Percentiles rank a stretch among this genome's conserved stretches.
Conservation (phyloP, 2,888 invertebrate species). For the Leptinotarsa juncta region DNA sequence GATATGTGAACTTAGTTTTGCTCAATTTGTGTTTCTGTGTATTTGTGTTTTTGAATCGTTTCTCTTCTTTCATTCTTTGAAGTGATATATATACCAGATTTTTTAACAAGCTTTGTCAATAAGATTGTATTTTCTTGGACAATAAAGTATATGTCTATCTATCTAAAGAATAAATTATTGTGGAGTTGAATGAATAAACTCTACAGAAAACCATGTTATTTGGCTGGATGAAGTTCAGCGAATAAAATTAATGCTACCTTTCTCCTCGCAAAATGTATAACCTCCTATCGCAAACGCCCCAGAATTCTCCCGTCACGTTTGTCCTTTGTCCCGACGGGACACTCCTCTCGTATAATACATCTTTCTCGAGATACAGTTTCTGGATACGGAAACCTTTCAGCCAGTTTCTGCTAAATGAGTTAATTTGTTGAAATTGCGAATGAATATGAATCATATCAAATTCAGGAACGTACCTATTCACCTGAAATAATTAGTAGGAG, state of each 20-base stretch:
- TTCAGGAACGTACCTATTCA: not conserved
- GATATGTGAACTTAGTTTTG: too few species aligned
- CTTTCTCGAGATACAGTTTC: not conserved
- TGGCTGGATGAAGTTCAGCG: not conserved
- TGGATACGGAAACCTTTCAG: not conserved
- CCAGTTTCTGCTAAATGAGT: not conserved
- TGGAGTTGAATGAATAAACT: not conserved
- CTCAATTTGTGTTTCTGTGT: too few species aligned
- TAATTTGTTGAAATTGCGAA: not conserved
- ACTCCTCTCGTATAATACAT: not conserved
- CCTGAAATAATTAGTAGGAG: too few species aligned
- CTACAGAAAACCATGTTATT: not conserved
- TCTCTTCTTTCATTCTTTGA: too few species aligned
- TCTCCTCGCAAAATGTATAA: not conserved
- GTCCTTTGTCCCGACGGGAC: slow-evolving; percentile 18
- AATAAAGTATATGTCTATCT: too few species aligned
- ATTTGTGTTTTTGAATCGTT: too few species aligned
- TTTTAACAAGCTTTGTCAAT: too few species aligned
- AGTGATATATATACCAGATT: too few species aligned
- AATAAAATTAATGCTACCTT: slow-evolving; percentile 1
- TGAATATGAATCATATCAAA: not conserved
- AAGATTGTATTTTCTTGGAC: too few species aligned
- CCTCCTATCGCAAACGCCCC: not conserved
- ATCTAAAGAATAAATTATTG: too few species aligned
- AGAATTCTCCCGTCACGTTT: not conserved